Evolutionary conservation across 2,797 vertebrate species (phyloP).

Genomic region (Thunnus albacares): DNA sequence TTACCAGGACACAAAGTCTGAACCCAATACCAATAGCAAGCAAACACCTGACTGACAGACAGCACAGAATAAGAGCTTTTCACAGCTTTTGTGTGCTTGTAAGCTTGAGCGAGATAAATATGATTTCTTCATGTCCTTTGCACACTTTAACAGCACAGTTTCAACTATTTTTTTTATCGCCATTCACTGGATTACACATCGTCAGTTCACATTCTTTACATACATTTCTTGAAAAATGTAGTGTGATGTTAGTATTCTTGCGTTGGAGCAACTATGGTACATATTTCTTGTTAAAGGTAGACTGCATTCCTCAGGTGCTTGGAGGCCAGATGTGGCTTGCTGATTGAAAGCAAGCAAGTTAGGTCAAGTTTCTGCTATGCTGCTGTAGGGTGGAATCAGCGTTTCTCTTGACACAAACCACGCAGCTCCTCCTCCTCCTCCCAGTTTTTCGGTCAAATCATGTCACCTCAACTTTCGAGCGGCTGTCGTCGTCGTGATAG

Average conservation of each 20-base stretch:
- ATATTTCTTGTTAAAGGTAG: slow-evolving; percentile 37
- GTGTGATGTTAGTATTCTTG: background rate
- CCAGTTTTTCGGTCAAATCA: background rate
- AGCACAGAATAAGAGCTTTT: slow-evolving; percentile 11
- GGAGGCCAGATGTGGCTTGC: slow-evolving; percentile 60
- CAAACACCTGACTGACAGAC: slow-evolving; percentile 46
- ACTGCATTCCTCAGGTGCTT: slow-evolving; percentile 70
- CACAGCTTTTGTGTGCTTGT: slow-evolving; percentile 24
- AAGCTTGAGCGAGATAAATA: slow-evolving; percentile 13
- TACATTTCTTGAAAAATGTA: background rate
- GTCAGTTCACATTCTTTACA: background rate
- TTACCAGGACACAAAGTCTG: slow-evolving; percentile 63
- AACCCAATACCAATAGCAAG: slow-evolving; percentile 32
- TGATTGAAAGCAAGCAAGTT: slow-evolving; percentile 67
- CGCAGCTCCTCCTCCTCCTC: background rate
- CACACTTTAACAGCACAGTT: background rate
- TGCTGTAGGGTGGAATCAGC: slow-evolving; percentile 22
- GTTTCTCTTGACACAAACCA: background rate
- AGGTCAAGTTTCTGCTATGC: slow-evolving; percentile 66
- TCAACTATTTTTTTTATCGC: background rate
- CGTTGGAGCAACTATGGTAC: slow-evolving; percentile 30
- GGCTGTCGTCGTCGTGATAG: background rate
- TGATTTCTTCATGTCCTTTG: background rate
- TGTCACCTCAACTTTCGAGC: background rate
- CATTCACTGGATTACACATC: background rate